phyloP scores from a whole-genome alignment of 2,888 invertebrate species.

The Heliconius charithonia region DNA sequence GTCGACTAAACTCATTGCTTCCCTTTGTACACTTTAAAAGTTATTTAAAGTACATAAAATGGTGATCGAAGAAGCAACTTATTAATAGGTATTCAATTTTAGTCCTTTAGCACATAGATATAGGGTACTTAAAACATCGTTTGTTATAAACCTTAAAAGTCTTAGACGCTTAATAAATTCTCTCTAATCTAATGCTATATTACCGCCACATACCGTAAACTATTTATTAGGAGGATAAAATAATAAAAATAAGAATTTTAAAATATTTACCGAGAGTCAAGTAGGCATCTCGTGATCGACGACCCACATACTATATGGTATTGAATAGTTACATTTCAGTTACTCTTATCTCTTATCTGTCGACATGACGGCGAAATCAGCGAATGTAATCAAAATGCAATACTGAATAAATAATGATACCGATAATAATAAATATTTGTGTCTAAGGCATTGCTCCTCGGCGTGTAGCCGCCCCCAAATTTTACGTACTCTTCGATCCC shows the following conservation, averaged over 20 bases:
- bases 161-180: neutral
- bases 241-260: slow-evolving; percentile 13
- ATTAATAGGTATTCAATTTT: slow-evolving; percentile 7
- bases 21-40: slow-evolving; percentile 10
- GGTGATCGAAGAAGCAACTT: slow-evolving; percentile 10
- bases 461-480: slow-evolving; percentile 54
- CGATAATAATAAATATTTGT: slow-evolving; percentile 36
- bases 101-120: neutral
- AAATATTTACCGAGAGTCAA: neutral
- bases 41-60: slow-evolving; percentile 24
- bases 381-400: slow-evolving; percentile 47
- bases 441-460: slow-evolving; percentile 49
- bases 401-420: slow-evolving; percentile 35
- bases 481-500: slow-evolving; percentile 59
- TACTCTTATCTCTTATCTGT: slow-evolving; percentile 38
- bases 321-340: slow-evolving; percentile 28
- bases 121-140: neutral
- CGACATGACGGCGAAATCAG: slow-evolving; percentile 42
- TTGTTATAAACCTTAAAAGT: slow-evolving; percentile 1
- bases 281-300: slow-evolving; percentile 31
- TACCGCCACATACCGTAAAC: neutral
- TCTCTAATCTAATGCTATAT: neutral
- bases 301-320: slow-evolving; percentile 31
- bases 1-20: slow-evolving; percentile 24
- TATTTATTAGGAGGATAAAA: neutral